Conservation (phyloP, 2,797 vertebrate species). For the Gambelia wislizenii region DNA sequence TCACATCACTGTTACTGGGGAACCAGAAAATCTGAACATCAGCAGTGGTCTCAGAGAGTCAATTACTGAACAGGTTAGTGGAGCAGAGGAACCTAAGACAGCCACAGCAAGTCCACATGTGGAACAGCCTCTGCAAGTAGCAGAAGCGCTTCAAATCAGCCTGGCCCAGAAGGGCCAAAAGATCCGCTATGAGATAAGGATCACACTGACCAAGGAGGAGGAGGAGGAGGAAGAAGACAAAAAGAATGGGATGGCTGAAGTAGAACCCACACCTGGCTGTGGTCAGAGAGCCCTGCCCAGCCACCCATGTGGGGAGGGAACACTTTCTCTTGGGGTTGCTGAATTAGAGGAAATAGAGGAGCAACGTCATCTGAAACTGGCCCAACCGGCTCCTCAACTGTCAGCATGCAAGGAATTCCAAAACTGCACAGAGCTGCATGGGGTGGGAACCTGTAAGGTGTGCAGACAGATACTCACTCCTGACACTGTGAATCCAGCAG, state of each 20-base stretch:
- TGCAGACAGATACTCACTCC: neutral
- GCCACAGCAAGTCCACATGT: too few relatives aligned
- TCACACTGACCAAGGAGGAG: conserved; percentile 33
- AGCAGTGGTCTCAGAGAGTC: neutral
- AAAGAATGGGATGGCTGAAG: neutral
- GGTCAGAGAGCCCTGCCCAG: neutral
- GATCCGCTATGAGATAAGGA: conserved; percentile 31
- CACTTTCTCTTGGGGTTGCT: conserved; percentile 43
- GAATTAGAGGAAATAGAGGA: conserved; percentile 17
- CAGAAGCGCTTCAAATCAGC: neutral
- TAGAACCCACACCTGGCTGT: neutral
- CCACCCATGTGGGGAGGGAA: neutral
- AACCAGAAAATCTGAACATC: neutral
- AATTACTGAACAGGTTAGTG: neutral
- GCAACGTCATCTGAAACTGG: conserved; percentile 26
- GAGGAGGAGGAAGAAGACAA: neutral
- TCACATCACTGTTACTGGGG: neutral
- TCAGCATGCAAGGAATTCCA: conserved; percentile 35
- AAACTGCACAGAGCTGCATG: conserved; percentile 8
- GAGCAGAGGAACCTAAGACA: neutral
- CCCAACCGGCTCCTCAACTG: conserved; percentile 22
- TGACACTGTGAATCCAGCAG: neutral
- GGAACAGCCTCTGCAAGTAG: neutral
- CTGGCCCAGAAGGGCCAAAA: neutral
- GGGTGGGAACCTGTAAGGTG: conserved; percentile 34